Evolutionary conservation across 1,140 invertebrate genomes (phyloP), one percentile per base, ranked within the genome.

Genomic region (Caenorhabditis inopinata): DNA sequence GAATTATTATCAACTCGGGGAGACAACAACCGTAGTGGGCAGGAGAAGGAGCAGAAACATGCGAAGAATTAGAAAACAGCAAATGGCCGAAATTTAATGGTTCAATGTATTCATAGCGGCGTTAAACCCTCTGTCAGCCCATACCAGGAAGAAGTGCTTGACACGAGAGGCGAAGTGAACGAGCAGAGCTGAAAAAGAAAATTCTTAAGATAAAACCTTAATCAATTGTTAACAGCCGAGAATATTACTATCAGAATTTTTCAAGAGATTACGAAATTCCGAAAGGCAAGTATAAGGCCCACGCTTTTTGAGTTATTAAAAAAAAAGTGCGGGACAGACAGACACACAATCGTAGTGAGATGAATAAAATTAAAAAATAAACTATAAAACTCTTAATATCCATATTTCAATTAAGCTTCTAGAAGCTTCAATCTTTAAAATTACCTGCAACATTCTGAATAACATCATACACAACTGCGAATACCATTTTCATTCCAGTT

Each of bases 11-110:
- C 51, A 29, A 58, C 7, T 42, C 14, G 38, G 21, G 25, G n/a
- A 4, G 12, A 16, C 51, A 29, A 58, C 32, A 58, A 68, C 58
- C 58, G 58, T 68, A 68, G 58, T 68, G 58, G 58, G 58, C 58
- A 68, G 58, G 32, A 12, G 58, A 21, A 42, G 11, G 58, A 42
- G 38, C 5, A 42, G 5, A 42, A 42, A 42, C 38, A 42, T 7
- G 14, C 38, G 14, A 42, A 42, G 38, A 42, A 42, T 42, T 42
- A 14, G 14, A 29, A 32, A 35, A 1, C 6, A 23, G 9, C 6
- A 58, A 11, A n/a, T 21, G 32, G 3, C n/a, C 1, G 7, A 6
- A 7, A 18, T 9, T 21, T 42, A 68, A 2, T 68, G 58, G 58
- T 68, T 68, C 58, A 68, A 42, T 21, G 58, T 68, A 18, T 68